Conservation (phyloP, 1,140 invertebrate species). For the Zaprionus davidi region DNA sequence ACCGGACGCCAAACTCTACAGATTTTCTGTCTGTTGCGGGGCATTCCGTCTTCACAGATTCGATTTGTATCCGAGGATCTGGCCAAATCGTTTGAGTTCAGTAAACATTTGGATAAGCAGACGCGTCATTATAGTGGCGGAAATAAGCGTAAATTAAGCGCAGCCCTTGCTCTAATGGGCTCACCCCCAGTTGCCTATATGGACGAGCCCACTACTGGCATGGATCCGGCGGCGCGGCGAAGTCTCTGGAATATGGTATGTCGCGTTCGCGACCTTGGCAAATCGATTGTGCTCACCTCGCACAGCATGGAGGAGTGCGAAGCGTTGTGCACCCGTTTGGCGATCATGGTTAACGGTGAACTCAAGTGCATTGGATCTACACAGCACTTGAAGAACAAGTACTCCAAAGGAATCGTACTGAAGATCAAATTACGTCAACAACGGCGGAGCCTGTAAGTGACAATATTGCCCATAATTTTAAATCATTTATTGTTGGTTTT, state of each 20-base stretch:
- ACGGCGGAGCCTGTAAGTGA: background rate
- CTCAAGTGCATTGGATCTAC: conserved; percentile 89
- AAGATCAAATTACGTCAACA: conserved; percentile 73
- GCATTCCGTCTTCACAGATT: conserved; percentile 86
- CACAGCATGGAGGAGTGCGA: conserved; percentile 96
- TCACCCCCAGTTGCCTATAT: conserved; percentile 94
- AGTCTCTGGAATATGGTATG: conserved; percentile 91
- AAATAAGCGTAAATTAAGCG: conserved; percentile 97
- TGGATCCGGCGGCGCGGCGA: conserved; percentile 93
- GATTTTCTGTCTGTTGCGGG: conserved; percentile 91
- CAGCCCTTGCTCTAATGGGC: conserved; percentile 96
- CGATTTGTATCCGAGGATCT: conserved; percentile 76
- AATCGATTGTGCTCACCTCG: conserved; percentile 91
- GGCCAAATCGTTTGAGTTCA: conserved; percentile 84
- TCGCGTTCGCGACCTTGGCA: conserved; percentile 87
- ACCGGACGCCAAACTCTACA: conserved; percentile 91
- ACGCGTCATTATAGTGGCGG: conserved; percentile 92
- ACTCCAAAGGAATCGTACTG: conserved; percentile 88
- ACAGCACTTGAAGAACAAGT: conserved; percentile 89
- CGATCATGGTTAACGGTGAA: conserved; percentile 94
- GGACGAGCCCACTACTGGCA: conserved; percentile 93
- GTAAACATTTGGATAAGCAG: conserved; percentile 85
- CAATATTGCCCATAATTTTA: background rate
- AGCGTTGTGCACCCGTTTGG: conserved; percentile 92
- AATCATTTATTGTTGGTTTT: background rate